A percentile compares a stretch with the other conserved stretches of the same genome.
These are phyloP conservation scores for Colaptes auratus DNA, from an alignment of 2,113 vertebrate genomes.

Conservation along the genomic window DNA sequence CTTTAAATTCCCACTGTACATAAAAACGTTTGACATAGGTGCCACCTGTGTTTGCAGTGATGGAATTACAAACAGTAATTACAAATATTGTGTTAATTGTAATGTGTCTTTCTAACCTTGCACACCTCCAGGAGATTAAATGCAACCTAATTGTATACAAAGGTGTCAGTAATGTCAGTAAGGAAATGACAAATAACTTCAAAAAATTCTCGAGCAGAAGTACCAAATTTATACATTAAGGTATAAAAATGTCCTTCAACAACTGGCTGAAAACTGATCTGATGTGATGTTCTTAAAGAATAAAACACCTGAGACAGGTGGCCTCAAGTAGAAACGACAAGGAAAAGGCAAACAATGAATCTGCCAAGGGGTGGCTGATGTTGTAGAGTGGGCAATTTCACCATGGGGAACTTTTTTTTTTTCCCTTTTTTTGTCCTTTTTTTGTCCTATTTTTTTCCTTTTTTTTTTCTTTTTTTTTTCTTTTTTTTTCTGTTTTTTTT, in stretches of 20 bases:
- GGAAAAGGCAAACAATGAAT: not conserved
- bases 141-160: not conserved
- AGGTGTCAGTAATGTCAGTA: not conserved
- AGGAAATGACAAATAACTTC: not conserved
- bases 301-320: not conserved
- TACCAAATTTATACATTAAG: not conserved
- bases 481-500: not conserved
- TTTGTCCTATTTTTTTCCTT: too few species aligned
- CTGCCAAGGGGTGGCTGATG: not conserved
- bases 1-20: rapidly evolving
- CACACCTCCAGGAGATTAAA: not conserved
- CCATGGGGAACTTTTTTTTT: not conserved
- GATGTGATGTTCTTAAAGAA: not conserved
- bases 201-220: not conserved
- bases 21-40: not conserved
- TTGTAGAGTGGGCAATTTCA: not conserved
- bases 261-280: not conserved
- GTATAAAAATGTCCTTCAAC: not conserved
- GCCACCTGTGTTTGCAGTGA: not conserved
- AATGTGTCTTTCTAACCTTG: not conserved
- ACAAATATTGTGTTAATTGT: too few species aligned
- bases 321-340: not conserved
- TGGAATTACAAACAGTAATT: too few species aligned
- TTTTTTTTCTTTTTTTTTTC: not conserved
- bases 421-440: not conserved